Evolutionary conservation across 2,113 vertebrate genomes (phyloP).

Genomic region (Pseudorhombus dupliciocellatus): DNA sequence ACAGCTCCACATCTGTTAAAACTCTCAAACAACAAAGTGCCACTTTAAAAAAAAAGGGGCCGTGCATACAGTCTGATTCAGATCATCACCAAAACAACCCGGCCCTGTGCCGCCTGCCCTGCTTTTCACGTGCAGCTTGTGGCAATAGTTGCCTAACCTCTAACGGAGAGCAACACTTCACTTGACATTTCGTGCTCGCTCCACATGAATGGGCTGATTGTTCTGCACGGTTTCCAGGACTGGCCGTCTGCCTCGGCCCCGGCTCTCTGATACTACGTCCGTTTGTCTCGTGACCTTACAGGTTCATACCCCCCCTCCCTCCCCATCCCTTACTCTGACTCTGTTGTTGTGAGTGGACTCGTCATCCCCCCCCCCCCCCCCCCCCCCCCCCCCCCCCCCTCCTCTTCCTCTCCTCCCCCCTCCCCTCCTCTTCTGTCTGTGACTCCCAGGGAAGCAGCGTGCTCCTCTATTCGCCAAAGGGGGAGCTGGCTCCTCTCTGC

Average conservation of each 20-base stretch:
- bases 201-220: slow-evolving; percentile 73
- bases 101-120: slow-evolving; percentile 6
- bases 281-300: slow-evolving; percentile 67
- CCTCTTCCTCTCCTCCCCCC: background rate
- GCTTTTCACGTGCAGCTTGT: slow-evolving; percentile 20
- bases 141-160: slow-evolving; percentile 67
- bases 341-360: slow-evolving; percentile 64
- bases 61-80: background rate
- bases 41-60: background rate
- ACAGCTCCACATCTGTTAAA: slow-evolving; percentile 19
- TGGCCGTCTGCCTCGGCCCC: slow-evolving; percentile 37
- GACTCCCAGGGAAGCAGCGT: slow-evolving; percentile 62
- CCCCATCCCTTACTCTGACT: slow-evolving; percentile 28
- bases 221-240: slow-evolving; percentile 60
- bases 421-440: slow-evolving; percentile 14
- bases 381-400: background rate
- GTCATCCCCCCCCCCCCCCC: slow-evolving; percentile 22
- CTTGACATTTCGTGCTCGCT: slow-evolving; percentile 68
- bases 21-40: slow-evolving; percentile 17
- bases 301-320: slow-evolving; percentile 58
- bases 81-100: slow-evolving; percentile 51
- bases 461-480: slow-evolving; percentile 53
- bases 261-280: slow-evolving; percentile 55
- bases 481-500: slow-evolving; percentile 57
- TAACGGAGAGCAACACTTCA: slow-evolving; percentile 61